A percentile compares a stretch with the other conserved stretches of the same genome.
Conservation (phyloP, 2,113 vertebrate species). For the Ploceus nigricollis region DNA sequence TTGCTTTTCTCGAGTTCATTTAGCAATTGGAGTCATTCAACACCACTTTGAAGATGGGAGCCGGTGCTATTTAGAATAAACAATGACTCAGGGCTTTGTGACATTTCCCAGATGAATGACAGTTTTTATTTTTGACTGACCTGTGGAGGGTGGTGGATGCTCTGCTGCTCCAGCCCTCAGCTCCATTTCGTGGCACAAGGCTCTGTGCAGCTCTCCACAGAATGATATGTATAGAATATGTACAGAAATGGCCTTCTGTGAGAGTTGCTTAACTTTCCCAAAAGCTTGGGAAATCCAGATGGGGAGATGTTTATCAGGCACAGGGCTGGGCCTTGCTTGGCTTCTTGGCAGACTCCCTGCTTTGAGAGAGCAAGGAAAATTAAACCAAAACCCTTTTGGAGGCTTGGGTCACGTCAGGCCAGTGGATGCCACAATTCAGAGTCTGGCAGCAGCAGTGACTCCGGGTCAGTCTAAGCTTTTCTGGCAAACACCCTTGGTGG, state of each 20-base stretch:
- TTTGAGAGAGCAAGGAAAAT: background rate
- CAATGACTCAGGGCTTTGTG: background rate
- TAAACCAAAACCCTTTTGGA: background rate
- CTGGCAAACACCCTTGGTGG: background rate
- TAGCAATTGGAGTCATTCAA: background rate
- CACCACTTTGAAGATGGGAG: background rate
- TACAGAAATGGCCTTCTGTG: background rate
- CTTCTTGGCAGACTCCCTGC: constrained; percentile 16
- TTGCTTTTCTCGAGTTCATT: background rate
- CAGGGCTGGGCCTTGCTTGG: background rate
- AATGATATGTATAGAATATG: background rate
- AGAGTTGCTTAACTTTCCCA: constrained; percentile 18
- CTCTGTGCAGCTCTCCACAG: background rate
- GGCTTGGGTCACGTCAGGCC: background rate
- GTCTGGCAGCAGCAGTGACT: background rate
- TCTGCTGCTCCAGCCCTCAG: background rate
- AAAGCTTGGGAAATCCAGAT: constrained; percentile 26
- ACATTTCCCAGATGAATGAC: background rate
- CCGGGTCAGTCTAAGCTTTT: background rate
- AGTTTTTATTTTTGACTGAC: background rate
- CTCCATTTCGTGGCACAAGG: background rate
- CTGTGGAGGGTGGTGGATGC: background rate
- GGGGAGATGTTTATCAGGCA: constrained; percentile 29
- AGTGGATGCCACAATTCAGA: background rate
- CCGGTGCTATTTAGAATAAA: background rate